A percentile compares a stretch with the other conserved stretches of the same genome.
phyloP scores from a whole-genome alignment of 2,113 vertebrate species.

The Pardalotus punctatus region DNA sequence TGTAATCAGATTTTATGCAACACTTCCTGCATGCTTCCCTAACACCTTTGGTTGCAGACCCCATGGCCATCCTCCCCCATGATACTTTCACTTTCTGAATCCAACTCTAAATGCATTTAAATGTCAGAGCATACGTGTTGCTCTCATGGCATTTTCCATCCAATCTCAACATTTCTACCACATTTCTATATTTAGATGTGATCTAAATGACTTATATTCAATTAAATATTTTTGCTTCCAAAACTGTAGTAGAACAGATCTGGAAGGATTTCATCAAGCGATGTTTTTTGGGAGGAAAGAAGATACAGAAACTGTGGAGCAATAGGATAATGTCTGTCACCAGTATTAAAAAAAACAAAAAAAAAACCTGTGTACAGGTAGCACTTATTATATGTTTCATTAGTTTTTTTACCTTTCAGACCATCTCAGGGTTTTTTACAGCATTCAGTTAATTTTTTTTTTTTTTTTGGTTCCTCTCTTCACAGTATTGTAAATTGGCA shows the following conservation, averaged over 20 bases:
- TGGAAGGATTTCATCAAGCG: neutral
- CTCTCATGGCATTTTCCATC: neutral
- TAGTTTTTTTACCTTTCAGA: neutral
- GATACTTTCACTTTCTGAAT: neutral
- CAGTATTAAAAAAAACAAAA: neutral
- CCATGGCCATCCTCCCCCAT: neutral
- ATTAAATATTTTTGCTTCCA: neutral
- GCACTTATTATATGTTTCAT: neutral
- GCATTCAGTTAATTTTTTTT: neutral
- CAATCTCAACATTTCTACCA: neutral
- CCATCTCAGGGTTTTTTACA: neutral
- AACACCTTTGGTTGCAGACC: neutral
- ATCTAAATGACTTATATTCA: neutral
- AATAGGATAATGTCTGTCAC: neutral
- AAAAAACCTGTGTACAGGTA: neutral
- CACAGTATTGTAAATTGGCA: neutral
- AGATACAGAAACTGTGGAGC: neutral
- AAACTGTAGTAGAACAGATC: neutral
- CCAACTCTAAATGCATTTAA: neutral
- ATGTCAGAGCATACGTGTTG: neutral
- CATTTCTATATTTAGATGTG: no score
- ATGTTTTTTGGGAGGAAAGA: neutral
- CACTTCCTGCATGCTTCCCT: neutral
- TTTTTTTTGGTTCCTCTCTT: neutral
- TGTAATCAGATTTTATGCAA: slow-evolving; percentile 37